Conservation (phyloP, 2,888 invertebrate species). For the Lottia gigantea region DNA sequence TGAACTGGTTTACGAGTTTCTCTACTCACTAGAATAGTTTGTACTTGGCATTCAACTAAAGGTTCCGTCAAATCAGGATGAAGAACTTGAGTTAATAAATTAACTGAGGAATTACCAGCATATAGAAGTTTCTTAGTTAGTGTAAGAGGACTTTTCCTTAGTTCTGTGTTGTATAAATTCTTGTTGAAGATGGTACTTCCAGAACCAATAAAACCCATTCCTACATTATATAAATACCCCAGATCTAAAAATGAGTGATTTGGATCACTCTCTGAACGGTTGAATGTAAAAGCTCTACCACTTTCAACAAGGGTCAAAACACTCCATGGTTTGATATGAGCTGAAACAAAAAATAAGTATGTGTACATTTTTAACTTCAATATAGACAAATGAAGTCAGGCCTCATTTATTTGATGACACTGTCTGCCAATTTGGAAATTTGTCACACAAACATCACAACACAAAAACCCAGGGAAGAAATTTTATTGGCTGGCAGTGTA, state of each 20-base stretch:
- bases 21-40: conserved; percentile 25
- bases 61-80: neutral
- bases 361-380: too few species aligned
- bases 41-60: conserved; percentile 22
- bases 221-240: conserved; percentile 11
- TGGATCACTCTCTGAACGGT: conserved; percentile 10
- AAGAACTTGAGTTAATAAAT: conserved; percentile 15
- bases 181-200: conserved; percentile 13
- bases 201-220: conserved; percentile 24
- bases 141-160: conserved; percentile 21
- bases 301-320: conserved; percentile 24
- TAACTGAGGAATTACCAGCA: conserved; percentile 21
- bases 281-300: conserved; percentile 19
- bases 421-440: too few species aligned
- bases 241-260: conserved; percentile 20
- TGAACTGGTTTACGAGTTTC: conserved; percentile 19
- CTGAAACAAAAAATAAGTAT: neutral
- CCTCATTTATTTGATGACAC: too few species aligned
- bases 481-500: too few species aligned
- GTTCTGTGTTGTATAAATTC: conserved; percentile 19
- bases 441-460: too few species aligned
- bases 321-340: conserved; percentile 17
- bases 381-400: too few species aligned
- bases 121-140: conserved; percentile 19
- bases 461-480: too few species aligned